Evolutionary conservation across 2,113 vertebrate species (phyloP), one percentile per base, ranked within the genome.

Genomic region (Dasyurus viverrinus): DNA sequence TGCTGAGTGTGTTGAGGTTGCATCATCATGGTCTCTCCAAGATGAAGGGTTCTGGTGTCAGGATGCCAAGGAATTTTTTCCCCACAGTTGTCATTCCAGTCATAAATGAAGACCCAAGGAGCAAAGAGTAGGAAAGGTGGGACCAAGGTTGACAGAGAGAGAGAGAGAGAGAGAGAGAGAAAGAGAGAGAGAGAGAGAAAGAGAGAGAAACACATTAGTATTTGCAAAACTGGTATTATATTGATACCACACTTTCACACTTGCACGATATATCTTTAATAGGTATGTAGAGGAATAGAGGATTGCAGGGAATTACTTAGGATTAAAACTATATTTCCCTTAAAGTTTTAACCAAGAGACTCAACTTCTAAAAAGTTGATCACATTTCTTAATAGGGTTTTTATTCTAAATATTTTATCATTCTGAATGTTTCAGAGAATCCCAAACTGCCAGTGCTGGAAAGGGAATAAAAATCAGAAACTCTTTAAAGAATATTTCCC

Each of bases 11-110:
- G 99, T 99, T 98, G 99, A 99, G 94, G 99, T 99, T 98, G 99
- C 99, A 97, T 99, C 99, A 98, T 99, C 99, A 9, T 99, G 99
- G 98, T 99, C 99, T 99, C 99, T 99, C 99, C 99, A 99, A 98
- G 99, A 99, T 98, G 99, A 99, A 98, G 99, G 99, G 98, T 99
- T 99, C 99, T 99, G 99, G 98, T 98, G 98, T 98, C 98, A 98
- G 98, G 97, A 97, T 97, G 98, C 98, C 98, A 98, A 98, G 98
- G 98, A 98, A 98, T 98, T 98, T 98, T 98, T 99, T 42, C 99
- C 97, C 98, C 99, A 99, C 98, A 98, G 99, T 99, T 98, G 98
- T 98, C 99, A 98, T 99, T 99, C 99, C 99, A 98, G 98, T 98
- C 98, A 97, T 98, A 99, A 98, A 98, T 98, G 98, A 99, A 98